Evolutionary conservation across 2,113 vertebrate species (phyloP), one percentile per base, ranked within the genome.

Genomic region (Empidonax traillii): DNA sequence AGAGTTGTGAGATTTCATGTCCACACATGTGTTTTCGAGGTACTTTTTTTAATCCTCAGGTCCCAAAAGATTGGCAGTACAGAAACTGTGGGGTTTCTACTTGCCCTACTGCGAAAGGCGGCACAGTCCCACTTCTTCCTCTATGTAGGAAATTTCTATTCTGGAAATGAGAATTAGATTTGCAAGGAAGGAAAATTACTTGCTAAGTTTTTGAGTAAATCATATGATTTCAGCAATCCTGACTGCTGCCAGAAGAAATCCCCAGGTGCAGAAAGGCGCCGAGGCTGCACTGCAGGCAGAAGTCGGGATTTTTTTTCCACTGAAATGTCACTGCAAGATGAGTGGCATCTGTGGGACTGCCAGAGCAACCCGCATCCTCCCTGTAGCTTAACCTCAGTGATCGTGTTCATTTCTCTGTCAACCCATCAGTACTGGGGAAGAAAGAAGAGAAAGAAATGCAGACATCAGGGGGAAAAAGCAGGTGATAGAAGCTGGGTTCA

Each of bases 331-430:
- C 91, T 46, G 66, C 23, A 5, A 53, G 83, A 73, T 6, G 28
- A 62, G n/a, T 4, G 59, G 59, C 63, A 80, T 67, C 85, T 74
- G 62, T 12, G 67, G 74, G 41, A 20, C 6, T 24, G 62, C 74
- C 12, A 35, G 51, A 30, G 20, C 33, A 92, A 63, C 76, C 94
- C 94, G 95, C 95, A 94, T 96, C 93, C 91, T 96, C 87, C 75
- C 67, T 33, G 37, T 4, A 73, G 74, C 69, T 46, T 24, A 55
- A 3, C 69, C 75, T 69, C 84, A 69, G 78, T 1, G 1, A 20
- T 8, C 0, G 0, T 46, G 46, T 11, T 75, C 7, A 0, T 15
- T 66, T 49, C 81, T 76, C 59, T 80, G 74, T 28, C 63, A 69
- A 75, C 39, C 41, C 44, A 10, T 46, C 35, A 14, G 53, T 2